Evolutionary conservation across 2,797 vertebrate genomes (phyloP), one percentile per base, ranked within the genome.

Genomic region (Chaenodraco wilsoni): DNA sequence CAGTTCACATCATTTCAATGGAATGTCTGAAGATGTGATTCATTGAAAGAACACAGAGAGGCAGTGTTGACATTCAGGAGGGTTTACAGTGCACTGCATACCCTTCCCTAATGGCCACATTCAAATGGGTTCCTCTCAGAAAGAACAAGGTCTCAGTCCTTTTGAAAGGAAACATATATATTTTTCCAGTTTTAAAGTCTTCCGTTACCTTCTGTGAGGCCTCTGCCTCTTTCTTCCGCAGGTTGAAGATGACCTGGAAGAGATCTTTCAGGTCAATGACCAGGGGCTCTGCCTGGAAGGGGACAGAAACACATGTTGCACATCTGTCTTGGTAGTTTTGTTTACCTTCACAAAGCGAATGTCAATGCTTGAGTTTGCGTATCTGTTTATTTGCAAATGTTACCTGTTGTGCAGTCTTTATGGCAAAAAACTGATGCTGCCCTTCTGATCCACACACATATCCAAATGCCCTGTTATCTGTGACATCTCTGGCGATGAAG

Each of bases 371-470:
- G 5, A 5, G 14, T 23, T 10, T 11, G 23, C 17, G 14, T 40
- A 49, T 14, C 17, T 48, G 6, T 17, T 12, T 6, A 3, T 12
- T n/a, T 16, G 19, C 0, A 17, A 43, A 37, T 0, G 2, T 84
- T 89, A 99, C 98, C 97, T 99, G 97, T 48, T 99, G 97, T 57
- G 95, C 93, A 1, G 98, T 99, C 93, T 99, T 99, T 79, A 99
- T 96, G 74, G 97, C 98, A 80, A 98, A 98, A 89, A 99, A 99
- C 65, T 99, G 97, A 75, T 99, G 98, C 78, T 99, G 98, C 11
- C 98, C 98, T 84, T 99, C 98, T 67, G 96, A 96, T 65, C 98
- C 98, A 68, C 97, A 99, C 51, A 99, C 95, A 0, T 99, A 99
- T 43, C 98, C 98, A 76, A 99, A 99, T 0, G 97, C 97, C 59